Percentiles rank a stretch among this genome's conserved stretches.
phyloP scores from a whole-genome alignment of 2,113 vertebrate genomes.

The Lonchura striata region DNA sequence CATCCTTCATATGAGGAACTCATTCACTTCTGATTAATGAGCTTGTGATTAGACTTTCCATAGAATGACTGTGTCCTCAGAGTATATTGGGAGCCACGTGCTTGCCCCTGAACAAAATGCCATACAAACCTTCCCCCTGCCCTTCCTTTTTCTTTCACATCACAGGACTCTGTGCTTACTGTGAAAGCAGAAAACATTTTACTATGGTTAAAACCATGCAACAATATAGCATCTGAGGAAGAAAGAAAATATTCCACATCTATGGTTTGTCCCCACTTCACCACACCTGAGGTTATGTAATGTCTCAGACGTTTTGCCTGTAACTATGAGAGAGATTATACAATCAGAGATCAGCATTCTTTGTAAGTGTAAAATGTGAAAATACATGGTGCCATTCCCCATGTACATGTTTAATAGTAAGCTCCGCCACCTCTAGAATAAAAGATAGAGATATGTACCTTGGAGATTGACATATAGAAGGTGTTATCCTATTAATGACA shows the following conservation, averaged over 20 bases:
- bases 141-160: not conserved
- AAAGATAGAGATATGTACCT: not conserved
- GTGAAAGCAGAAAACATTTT: not conserved
- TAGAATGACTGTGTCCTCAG: not conserved
- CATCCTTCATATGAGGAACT: not conserved
- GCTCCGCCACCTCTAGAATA: not conserved
- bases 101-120: not conserved
- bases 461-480: rapidly evolving
- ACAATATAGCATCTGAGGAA: not conserved
- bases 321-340: not conserved
- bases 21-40: not conserved
- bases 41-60: not conserved
- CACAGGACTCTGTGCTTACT: not conserved
- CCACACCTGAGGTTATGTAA: not conserved
- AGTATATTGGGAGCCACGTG: not conserved
- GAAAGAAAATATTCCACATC: not conserved
- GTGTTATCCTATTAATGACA: not conserved
- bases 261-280: not conserved
- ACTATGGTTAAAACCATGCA: not conserved
- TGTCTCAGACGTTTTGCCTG: not conserved
- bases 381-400: not conserved
- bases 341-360: not conserved
- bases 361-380: not conserved
- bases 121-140: not conserved
- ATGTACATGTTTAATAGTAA: not conserved